Base-by-base conservation (phyloP, 2,113 vertebrate genomes). In the Hiodon alosoides region DNA sequence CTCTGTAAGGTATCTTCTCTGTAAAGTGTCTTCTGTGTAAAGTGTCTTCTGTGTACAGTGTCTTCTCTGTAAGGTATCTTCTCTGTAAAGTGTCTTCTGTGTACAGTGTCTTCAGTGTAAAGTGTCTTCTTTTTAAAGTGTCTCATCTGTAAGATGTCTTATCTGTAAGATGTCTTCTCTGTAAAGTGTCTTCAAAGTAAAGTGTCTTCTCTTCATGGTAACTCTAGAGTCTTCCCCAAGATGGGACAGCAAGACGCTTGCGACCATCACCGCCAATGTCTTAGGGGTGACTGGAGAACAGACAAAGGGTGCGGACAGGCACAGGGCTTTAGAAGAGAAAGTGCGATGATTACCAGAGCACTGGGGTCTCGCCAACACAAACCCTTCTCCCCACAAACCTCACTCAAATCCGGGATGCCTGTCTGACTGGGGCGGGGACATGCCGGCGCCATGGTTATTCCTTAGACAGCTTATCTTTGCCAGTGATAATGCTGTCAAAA, bases 401-500 rank as follows among this genome's bases (percentile, higher is more conserved):
- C 79, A 85, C 86, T 83, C 71, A 64, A 75, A 71, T 77, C 78
- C 58, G 77, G 65, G 76, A 84, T 81, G 79, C 86, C 79, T 85
- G 81, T 87, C 86, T 88, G 81, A 83, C 79, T 48, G 78, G 81
- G 83, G 86, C 84, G 87, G 86, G 89, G 88, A 89, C 89, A 87
- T 77, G 78, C 78, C 81, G 91, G 91, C 91, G 91, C 91, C 91
- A 89, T 87, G 82, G 81, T 85, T 88, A 90, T 91, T 87, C 85
- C 86, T 82, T 81, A 86, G 86, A 89, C 89, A 85, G 88, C 89
- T 92, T 91, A 92, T 91, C 90, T 91, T 79, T 74, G 79, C 13
- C 60, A 82, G 82, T 87, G 91, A 91, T 92, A 91, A 84, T 78
- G 81, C 84, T 90, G 91, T 91, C 90, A 91, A 90, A 92, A 89